Percentiles rank a stretch among this genome's conserved stretches.
Conservation (phyloP, 64 coral and sea anemone genomes). For the Montipora capricornis region DNA sequence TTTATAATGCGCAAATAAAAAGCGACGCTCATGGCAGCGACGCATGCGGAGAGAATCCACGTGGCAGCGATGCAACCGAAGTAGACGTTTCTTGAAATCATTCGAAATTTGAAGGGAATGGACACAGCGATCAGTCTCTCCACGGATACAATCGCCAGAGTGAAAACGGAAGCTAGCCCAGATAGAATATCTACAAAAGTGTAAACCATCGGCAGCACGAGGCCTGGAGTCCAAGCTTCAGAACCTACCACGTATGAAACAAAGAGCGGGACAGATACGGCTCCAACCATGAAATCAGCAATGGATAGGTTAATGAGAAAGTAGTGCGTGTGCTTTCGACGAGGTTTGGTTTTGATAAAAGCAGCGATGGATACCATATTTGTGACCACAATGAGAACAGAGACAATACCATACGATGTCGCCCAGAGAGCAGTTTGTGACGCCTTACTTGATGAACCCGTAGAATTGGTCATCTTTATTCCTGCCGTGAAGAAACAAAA, state of each 20-base stretch:
- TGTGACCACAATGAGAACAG: slow-evolving; percentile 35
- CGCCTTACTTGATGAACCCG: not conserved
- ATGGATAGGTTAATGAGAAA: slow-evolving; percentile 58
- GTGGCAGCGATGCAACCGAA: slow-evolving; percentile 26
- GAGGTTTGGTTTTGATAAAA: slow-evolving; percentile 45
- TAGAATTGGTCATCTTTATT: not conserved
- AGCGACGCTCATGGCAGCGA: not conserved
- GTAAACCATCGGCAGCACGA: not conserved
- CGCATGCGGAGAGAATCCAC: slow-evolving; percentile 33
- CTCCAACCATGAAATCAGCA: slow-evolving; percentile 65
- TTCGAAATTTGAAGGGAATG: slow-evolving; percentile 49
- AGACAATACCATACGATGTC: slow-evolving; percentile 31
- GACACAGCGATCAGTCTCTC: slow-evolving; percentile 60
- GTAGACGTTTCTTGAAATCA: slow-evolving; percentile 22
- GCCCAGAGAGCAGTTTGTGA: slow-evolving; percentile 26
- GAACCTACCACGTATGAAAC: slow-evolving; percentile 34
- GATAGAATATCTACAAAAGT: slow-evolving; percentile 51
- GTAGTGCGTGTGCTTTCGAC: slow-evolving; percentile 67
- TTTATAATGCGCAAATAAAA: slow-evolving; percentile 23
- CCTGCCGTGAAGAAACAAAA: not conserved
- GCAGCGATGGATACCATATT: slow-evolving; percentile 46
- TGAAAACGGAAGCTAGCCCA: slow-evolving; percentile 60
- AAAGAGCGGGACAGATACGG: slow-evolving; percentile 52
- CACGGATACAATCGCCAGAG: slow-evolving; percentile 37
- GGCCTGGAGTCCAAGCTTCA: not conserved